Evolutionary conservation across 2,797 vertebrate species (phyloP), one percentile per base, ranked within the genome.

Genomic region (Pagetopsis macropterus): DNA sequence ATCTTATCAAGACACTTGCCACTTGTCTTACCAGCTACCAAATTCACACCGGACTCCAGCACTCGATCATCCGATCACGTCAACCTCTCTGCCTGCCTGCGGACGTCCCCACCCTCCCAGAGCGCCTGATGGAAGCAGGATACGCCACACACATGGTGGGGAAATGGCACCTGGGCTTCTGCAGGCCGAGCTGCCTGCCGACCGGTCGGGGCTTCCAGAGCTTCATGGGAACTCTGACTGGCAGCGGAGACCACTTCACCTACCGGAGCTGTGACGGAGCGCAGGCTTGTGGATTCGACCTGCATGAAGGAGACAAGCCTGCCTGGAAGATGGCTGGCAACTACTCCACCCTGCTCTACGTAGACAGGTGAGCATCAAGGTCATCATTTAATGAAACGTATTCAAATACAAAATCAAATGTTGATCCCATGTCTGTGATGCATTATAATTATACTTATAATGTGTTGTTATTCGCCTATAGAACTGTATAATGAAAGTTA

Each of bases 81-180:
- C 97, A 98, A 79, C 97, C 97, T 48, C 96, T 97, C 87, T 98
- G 98, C 85, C 91, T 99, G 89, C 97, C 97, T 64, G 88, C 92
- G 48, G 94, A 98, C 87, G 88, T 94, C 0, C 88, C 95, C 72
- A 99, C 96, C 0, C 95, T 96, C 82, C 96, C 98, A 71, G 96
- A 99, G 89, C 94, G 94, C 68, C 94, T 99, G 67, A 92, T 88
- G 66, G 94, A 95, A 74, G 95, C 91, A 9, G 97, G 97, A 52
- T 98, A 99, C 19, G 91, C 94, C 59, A 98, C 97, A 0, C 96
- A 99, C 83, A 98, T 98, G 96, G 97, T 99, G 72, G 98, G 96
- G 59, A 99, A 98, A 88, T 99, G 98, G 98, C 98, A 99, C 90
- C 87, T 99, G 86, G 98, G 98, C 1, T 98, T 99, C 90, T 97